Evolutionary conservation across 2,888 invertebrate species (phyloP).

Genomic region (Limnephilus auricula): DNA sequence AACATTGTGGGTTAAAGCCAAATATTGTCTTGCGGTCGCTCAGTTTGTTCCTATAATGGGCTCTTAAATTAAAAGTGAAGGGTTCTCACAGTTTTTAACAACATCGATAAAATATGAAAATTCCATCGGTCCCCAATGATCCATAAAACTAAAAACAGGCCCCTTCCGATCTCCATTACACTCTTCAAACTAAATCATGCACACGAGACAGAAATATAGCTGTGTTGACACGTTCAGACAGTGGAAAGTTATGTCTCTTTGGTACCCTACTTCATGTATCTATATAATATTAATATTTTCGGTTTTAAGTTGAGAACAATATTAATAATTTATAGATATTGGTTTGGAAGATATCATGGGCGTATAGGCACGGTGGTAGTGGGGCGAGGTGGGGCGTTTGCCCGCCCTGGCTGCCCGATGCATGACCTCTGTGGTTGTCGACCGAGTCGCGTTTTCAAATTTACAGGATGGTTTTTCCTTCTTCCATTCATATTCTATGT

Average conservation of each 20-base stretch:
- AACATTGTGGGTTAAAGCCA: background rate
- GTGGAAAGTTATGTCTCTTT: background rate
- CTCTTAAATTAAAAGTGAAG: background rate
- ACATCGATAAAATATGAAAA: conserved; percentile 18
- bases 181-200: conserved; percentile 19
- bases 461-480: no score
- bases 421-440: no score
- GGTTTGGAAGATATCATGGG: background rate
- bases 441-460: no score
- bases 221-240: background rate
- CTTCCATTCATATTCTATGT: no score
- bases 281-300: background rate
- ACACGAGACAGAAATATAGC: background rate
- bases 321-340: conserved; percentile 26
- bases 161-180: background rate
- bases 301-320: background rate
- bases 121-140: conserved; percentile 4
- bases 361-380: no score
- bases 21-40: background rate
- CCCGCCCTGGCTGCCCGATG: no score
- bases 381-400: no score
- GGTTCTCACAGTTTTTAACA: background rate
- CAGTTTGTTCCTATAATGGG: background rate
- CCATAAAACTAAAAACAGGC: conserved; percentile 10
- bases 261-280: conserved; percentile 7